Base-by-base conservation (phyloP, 2,888 invertebrate genomes). In the Alitta virens region DNA sequence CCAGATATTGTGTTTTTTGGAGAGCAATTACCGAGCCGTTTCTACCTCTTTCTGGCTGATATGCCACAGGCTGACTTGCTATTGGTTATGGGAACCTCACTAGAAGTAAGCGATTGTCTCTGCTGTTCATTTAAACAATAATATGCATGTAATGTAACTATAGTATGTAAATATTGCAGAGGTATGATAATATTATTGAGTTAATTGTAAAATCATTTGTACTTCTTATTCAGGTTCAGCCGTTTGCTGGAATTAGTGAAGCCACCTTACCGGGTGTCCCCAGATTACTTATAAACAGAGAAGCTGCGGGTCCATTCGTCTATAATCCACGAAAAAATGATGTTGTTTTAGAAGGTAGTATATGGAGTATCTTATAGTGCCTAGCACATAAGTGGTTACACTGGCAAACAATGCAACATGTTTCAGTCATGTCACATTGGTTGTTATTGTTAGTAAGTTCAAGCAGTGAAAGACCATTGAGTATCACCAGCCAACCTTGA, bases 1-100 rank as follows among this genome's bases (percentile, higher is more conserved):
- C 70, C 70, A 23, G 66, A 70, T 38, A 66, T 70, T 23, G 68
- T 70, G 54, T 70, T 70, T 59, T 70, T 70, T 65, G 69, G 69
- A 24, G 70, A 70, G 56, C 50, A 66, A 23, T 54, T 70, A 18
- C 68, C 68, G 14, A 12, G 5, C 2, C 25, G 65, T 9, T 70
- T 70, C 62, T 65, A 56, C 49, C 49, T 40, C 7, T 65, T 54
- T 40, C n/a, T 46, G 42, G 43, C 26, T 5, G 69, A 70, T 50
- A 49, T 70, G 50, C 62, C 62, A 3, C 52, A 58, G 9, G 66
- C 68, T 2, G 70, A 70, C 49, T 63, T 70, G 9, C 46, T 70
- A 12, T 46, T 70, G 27, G 60, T 70, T 21, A 63, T 70, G 64
- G 70, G 70, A 18, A 68, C 70, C 12, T 70, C 70, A 5, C 62